phyloP scores from a whole-genome alignment of 53 echinoderm and acorn worm species.

The Echinarachnius parma region DNA sequence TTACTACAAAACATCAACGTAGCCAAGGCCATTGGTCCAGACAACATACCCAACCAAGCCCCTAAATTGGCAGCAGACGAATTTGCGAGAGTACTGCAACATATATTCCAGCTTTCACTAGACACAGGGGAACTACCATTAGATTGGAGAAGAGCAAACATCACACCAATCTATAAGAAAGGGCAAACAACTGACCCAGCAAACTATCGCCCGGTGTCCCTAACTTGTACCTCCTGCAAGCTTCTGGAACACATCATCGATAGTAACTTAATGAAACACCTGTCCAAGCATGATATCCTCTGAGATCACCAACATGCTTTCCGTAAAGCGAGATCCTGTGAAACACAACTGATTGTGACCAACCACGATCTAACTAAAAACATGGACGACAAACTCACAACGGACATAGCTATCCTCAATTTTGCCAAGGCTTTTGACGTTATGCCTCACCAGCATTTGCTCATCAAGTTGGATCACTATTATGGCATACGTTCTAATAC shows the following conservation, averaged over 20 bases:
- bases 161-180: too few relatives aligned
- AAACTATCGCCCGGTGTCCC: too few relatives aligned
- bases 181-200: conserved; percentile 26
- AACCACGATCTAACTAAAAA: conserved; percentile 24
- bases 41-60: conserved; percentile 44
- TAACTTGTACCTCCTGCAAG: too few relatives aligned
- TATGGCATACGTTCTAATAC: too few relatives aligned
- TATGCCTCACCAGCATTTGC: too few relatives aligned
- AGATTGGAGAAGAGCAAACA: too few relatives aligned
- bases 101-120: conserved; percentile 31
- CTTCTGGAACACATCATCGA: too few relatives aligned
- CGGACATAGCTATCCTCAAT: too few relatives aligned
- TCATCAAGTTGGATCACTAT: too few relatives aligned
- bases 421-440: too few relatives aligned
- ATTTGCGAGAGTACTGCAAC: conserved; percentile 9
- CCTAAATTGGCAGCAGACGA: conserved; percentile 30
- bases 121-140: conserved; percentile 30
- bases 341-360: conserved; percentile 43
- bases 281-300: neutral
- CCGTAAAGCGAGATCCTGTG: conserved; percentile 44
- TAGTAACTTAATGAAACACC: too few relatives aligned
- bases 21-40: conserved; percentile 46
- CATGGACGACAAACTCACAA: conserved; percentile 13
- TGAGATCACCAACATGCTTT: conserved; percentile 43
- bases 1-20: conserved; percentile 38